A percentile compares a stretch with the other conserved stretches of the same genome.
phyloP scores from a whole-genome alignment of 2,888 invertebrate genomes.

The Isotomurus palustris region DNA sequence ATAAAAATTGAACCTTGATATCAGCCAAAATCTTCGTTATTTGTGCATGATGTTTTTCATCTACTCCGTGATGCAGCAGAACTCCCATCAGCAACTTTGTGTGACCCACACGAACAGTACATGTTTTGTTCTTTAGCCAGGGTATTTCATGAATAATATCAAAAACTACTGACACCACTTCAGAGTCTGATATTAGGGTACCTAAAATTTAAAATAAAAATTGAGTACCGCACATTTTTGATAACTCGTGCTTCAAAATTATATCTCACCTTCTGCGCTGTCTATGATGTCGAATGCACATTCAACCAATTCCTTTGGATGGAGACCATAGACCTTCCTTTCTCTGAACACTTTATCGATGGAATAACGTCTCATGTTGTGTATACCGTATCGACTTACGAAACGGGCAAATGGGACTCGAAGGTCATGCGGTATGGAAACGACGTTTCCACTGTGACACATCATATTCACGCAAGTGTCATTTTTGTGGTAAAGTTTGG shows the following conservation, averaged over 20 bases:
- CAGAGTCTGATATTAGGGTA: slow-evolving; percentile 76
- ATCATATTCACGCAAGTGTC: slow-evolving; percentile 71
- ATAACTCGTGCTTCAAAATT: background rate
- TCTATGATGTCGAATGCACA: slow-evolving; percentile 91
- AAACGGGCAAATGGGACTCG: slow-evolving; percentile 74
- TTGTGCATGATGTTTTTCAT: slow-evolving; percentile 54
- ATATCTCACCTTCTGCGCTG: slow-evolving; percentile 59
- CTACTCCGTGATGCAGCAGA: slow-evolving; percentile 73
- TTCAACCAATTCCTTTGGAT: slow-evolving; percentile 83
- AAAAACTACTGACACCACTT: slow-evolving; percentile 71
- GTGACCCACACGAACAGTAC: slow-evolving; percentile 72
- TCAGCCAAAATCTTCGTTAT: slow-evolving; percentile 49
- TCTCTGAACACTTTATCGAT: slow-evolving; percentile 83
- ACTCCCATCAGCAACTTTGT: slow-evolving; percentile 69
- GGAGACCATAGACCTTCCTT: slow-evolving; percentile 64
- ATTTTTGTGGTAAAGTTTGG: slow-evolving; percentile 55
- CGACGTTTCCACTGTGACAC: slow-evolving; percentile 79
- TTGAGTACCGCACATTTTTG: background rate
- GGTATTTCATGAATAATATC: slow-evolving; percentile 69
- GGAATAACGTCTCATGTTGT: slow-evolving; percentile 74
- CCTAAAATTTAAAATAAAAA: slow-evolving; percentile 51
- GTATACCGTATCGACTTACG: slow-evolving; percentile 72
- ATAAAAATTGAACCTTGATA: slow-evolving; percentile 44
- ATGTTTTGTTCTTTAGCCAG: slow-evolving; percentile 60
- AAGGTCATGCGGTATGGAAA: slow-evolving; percentile 79